Evolutionary conservation across 2,797 vertebrate species (phyloP).

Genomic region (Catostomus latipinnis): DNA sequence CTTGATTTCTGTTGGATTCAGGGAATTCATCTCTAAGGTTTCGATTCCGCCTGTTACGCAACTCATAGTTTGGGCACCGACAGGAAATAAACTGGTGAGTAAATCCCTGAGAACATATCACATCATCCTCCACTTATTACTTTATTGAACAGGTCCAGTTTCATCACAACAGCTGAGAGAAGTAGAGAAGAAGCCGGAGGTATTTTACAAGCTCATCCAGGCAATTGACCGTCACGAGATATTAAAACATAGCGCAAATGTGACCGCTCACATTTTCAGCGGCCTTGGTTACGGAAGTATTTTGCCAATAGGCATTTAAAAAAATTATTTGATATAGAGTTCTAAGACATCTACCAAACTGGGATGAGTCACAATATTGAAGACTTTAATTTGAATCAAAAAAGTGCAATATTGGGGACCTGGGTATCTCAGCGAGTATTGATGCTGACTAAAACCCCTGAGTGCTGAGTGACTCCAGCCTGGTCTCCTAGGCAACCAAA

Average conservation of each 20-base stretch:
- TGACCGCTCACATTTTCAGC: not conserved
- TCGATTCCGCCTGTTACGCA: slow-evolving; percentile 85
- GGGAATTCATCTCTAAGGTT: slow-evolving; percentile 82
- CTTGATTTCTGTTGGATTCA: slow-evolving; percentile 64
- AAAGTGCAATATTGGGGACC: too few relatives aligned
- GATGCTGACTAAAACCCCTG: too few relatives aligned
- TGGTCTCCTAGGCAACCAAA: too few relatives aligned
- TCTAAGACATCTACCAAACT: too few relatives aligned
- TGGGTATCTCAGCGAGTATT: too few relatives aligned
- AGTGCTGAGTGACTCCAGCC: too few relatives aligned
- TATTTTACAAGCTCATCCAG: not conserved
- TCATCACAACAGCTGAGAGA: not conserved
- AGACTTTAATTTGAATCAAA: too few relatives aligned
- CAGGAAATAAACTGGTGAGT: slow-evolving; percentile 90
- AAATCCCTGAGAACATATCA: not conserved
- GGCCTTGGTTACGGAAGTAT: too few relatives aligned
- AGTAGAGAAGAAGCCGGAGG: not conserved
- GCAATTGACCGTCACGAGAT: not conserved
- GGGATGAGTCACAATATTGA: too few relatives aligned
- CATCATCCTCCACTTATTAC: not conserved
- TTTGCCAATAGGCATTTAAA: too few relatives aligned
- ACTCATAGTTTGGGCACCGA: slow-evolving; percentile 87
- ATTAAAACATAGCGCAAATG: not conserved
- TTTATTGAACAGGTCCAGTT: not conserved
- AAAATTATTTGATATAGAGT: too few relatives aligned